Conservation (phyloP, 2,113 vertebrate species). For the Neotragus pygmaeus region DNA sequence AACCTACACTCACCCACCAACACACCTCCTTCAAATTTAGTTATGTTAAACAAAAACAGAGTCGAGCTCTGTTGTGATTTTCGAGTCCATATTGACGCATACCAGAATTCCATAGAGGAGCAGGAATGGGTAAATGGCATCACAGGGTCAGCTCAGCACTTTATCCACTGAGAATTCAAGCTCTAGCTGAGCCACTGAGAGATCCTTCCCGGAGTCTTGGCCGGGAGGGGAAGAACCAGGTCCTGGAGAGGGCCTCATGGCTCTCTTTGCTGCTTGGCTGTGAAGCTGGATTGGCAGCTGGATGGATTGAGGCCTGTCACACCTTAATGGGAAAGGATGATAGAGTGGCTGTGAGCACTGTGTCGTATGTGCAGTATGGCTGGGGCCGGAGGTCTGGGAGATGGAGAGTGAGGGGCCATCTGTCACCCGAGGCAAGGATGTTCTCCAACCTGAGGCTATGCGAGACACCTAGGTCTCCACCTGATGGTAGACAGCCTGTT, state of each 20-base stretch:
- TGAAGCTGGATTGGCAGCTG: background rate
- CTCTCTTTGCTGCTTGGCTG: background rate
- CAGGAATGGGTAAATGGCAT: background rate
- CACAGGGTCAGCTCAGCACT: background rate
- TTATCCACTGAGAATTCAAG: background rate
- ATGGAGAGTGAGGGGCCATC: slow-evolving; percentile 53
- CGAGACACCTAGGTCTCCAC: slow-evolving; percentile 55
- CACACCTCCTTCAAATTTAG: slow-evolving; percentile 36
- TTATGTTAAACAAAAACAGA: slow-evolving; percentile 12
- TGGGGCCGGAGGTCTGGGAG: slow-evolving; percentile 58
- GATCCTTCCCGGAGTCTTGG: background rate
- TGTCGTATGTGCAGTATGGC: slow-evolving; percentile 17
- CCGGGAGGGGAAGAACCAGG: background rate
- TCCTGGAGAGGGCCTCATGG: background rate
- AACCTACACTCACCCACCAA: slow-evolving; percentile 28
- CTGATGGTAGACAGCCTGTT: slow-evolving; percentile 67
- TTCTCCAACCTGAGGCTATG: slow-evolving; percentile 38
- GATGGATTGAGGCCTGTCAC: background rate
- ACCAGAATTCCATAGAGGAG: background rate
- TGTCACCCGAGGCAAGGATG: slow-evolving; percentile 59
- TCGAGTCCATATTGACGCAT: background rate
- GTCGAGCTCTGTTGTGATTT: background rate
- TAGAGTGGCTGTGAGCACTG: background rate
- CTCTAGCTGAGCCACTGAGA: background rate
- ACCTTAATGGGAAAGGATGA: slow-evolving; percentile 31